Percentiles rank a stretch among this genome's conserved stretches.
phyloP scores from a whole-genome alignment of 2,888 invertebrate species.

The Fissipunctia ypsillon region DNA sequence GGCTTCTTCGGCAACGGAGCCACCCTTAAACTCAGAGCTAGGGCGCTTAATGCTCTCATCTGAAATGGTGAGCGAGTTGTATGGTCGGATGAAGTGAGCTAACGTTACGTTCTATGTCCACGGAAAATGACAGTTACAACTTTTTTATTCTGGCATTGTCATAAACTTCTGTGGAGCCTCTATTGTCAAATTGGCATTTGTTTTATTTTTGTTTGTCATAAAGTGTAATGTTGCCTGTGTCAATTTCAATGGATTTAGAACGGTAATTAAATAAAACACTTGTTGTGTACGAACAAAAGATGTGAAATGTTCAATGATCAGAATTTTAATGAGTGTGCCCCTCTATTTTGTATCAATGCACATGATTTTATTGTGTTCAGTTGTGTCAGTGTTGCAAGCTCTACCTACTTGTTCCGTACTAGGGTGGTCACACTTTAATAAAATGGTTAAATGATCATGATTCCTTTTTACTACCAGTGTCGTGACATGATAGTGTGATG shows the following conservation, averaged over 20 bases:
- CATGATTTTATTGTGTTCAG: constrained; percentile 75
- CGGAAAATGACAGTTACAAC: constrained; percentile 66
- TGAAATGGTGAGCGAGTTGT: constrained; percentile 90
- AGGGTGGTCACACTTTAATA: constrained; percentile 80
- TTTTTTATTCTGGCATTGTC: neutral
- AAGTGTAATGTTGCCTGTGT: constrained; percentile 4
- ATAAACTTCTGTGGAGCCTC: neutral
- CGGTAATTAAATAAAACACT: constrained; percentile 66
- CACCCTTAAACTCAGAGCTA: constrained; percentile 96
- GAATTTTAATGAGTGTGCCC: constrained; percentile 73
- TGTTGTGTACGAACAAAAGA: constrained; percentile 70
- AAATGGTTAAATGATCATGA: constrained; percentile 74
- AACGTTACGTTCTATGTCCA: constrained; percentile 83
- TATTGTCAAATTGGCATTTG: neutral
- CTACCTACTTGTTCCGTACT: constrained; percentile 83
- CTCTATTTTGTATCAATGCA: constrained; percentile 53
- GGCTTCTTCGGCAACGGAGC: constrained; percentile 88
- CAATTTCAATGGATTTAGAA: constrained; percentile 64
- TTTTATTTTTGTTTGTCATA: neutral
- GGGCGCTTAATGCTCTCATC: constrained; percentile 95
- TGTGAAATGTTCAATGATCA: constrained; percentile 69
- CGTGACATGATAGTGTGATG: constrained; percentile 81
- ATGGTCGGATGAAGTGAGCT: constrained; percentile 85
- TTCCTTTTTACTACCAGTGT: constrained; percentile 70
- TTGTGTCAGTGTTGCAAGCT: constrained; percentile 87